These are phyloP conservation scores for Anas capensis DNA, from an alignment of 2,797 vertebrate species.

Conservation along the genomic window DNA sequence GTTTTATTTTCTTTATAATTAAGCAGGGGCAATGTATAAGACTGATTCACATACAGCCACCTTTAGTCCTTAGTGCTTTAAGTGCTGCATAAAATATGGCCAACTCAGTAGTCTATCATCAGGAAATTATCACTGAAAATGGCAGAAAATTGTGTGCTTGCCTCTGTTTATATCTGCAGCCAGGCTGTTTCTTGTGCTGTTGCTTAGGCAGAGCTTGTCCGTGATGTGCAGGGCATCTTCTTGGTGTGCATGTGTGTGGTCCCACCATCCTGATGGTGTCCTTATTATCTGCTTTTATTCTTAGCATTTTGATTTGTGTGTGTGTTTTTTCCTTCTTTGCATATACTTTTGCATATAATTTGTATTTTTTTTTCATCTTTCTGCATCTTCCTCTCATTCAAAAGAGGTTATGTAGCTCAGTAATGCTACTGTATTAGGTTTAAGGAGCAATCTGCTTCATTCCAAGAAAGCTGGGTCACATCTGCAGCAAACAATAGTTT, in stretches of 20 bases:
- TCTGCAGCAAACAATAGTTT: neutral
- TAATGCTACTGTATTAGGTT: neutral
- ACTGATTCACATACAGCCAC: neutral
- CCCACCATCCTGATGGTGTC: neutral
- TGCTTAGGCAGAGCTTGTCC: neutral
- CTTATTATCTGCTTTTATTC: neutral
- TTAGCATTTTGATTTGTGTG: neutral
- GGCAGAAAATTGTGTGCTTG: neutral
- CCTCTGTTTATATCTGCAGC: neutral
- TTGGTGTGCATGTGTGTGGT: accelerated
- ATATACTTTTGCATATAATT: neutral
- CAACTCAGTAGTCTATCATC: neutral
- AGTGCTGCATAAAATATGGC: neutral
- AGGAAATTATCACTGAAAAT: neutral
- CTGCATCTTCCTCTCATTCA: neutral
- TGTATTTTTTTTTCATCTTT: neutral
- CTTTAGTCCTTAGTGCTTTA: neutral
- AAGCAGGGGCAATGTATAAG: neutral
- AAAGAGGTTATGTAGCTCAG: neutral
- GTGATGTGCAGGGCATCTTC: neutral
- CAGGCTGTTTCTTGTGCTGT: neutral
- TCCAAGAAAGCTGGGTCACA: slow-evolving; percentile 13
- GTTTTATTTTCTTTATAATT: neutral
- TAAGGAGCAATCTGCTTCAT: neutral
- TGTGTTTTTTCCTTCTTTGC: neutral